Base-by-base conservation (phyloP, 2,797 vertebrate genomes). In the Sandelia bainsii region DNA sequence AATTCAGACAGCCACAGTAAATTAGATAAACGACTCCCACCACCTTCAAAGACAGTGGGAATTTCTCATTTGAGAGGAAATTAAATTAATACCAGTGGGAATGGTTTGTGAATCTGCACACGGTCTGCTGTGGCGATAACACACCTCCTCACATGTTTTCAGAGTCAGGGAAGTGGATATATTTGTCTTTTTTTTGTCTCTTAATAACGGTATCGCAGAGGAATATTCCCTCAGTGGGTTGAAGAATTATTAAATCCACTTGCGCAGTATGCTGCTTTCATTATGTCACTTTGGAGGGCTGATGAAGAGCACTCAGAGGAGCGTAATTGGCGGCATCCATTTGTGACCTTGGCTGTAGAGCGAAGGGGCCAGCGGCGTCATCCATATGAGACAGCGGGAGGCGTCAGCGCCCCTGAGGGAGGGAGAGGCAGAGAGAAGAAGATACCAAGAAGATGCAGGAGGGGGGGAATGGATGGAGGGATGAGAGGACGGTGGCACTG, bases 301-400 rank as follows among this genome's bases (percentile, higher is more conserved):
- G 57, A 78, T 53, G 76, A 79, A 79, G 75, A 82, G 83, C 83
- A 73, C 85, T 85, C 79, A 53, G 56, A 67, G 60, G 72, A 78
- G 71, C 27, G 59, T 74, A 81, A 87, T 82, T 84, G 84, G 75
- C 72, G 61, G 79, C 84, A 86, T 91, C 85, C 83, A 84, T 92
- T 91, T 89, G 80, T 90, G 88, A 91, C 89, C 90, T 90, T 91
- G 88, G 86, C 77, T 72, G 34, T 59, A 74, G 76, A 29, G 51
- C 3, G 23, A 69, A 76, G 72, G 72, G 67, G 79, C 69, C 67
- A 27, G 27, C 16, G 32, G 72, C 81, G 79, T 85, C 77, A 87
- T 84, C 79, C 67, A 62, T 58, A 76, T 52, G 51, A 80, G 85
- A 67, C 68, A 74, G 14, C 39, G 68, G 83, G 32, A 34, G 88